Evolutionary conservation across 2,113 vertebrate species (phyloP).

Genomic region (Sorex araneus): DNA sequence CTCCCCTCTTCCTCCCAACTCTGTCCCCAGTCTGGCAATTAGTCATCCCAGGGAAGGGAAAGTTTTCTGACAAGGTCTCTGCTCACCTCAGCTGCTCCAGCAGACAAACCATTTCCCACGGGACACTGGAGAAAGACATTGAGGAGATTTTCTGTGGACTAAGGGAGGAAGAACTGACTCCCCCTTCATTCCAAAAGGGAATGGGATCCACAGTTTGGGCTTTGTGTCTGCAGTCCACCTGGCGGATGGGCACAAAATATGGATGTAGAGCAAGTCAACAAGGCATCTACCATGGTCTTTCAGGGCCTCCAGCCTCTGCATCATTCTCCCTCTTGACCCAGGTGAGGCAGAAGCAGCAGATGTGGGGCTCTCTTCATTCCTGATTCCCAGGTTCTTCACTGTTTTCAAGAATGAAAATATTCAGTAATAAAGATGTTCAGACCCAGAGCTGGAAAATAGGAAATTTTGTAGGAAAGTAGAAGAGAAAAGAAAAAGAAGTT

Average conservation of each 20-base stretch:
- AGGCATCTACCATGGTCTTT: too few relatives aligned
- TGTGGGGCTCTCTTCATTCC: too few relatives aligned
- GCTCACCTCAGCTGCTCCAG: constrained; percentile 4
- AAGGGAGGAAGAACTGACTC: background rate
- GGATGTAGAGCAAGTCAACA: background rate
- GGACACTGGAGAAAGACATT: background rate
- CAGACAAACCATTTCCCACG: constrained; percentile 46
- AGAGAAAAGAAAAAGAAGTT: too few relatives aligned
- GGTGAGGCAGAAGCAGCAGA: too few relatives aligned
- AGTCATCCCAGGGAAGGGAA: constrained; percentile 59
- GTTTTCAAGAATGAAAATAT: too few relatives aligned
- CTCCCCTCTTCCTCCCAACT: background rate
- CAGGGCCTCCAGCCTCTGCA: too few relatives aligned
- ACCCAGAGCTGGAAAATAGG: too few relatives aligned
- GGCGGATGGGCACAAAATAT: background rate
- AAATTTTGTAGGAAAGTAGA: too few relatives aligned
- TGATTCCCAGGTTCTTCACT: too few relatives aligned
- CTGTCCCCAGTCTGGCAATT: constrained; percentile 68
- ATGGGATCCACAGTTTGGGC: background rate
- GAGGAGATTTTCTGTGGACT: background rate
- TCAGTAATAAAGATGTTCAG: too few relatives aligned
- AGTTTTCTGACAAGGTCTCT: constrained; percentile 55
- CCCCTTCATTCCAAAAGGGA: background rate
- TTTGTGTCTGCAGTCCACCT: background rate
- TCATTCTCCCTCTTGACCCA: too few relatives aligned